Evolutionary conservation across 1,140 invertebrate genomes (phyloP).

Genomic region (Eriosoma lanigerum): DNA sequence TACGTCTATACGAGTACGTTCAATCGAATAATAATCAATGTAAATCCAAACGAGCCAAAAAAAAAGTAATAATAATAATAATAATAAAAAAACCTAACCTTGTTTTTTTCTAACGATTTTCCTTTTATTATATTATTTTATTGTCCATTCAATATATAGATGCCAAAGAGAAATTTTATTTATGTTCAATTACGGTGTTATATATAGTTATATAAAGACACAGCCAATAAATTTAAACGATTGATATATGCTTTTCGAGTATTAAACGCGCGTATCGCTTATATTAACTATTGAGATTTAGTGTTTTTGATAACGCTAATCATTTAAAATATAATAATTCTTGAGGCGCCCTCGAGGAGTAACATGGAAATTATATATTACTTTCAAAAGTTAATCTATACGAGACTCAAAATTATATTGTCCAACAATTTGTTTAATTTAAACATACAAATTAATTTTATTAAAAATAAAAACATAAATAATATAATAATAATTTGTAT

Average conservation of each 20-base stretch:
- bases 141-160: neutral
- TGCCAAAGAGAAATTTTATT: constrained; percentile 26
- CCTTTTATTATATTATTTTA: neutral
- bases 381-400: no score
- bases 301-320: constrained; percentile 11
- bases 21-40: neutral
- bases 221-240: constrained; percentile 16
- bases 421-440: no score
- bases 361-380: neutral
- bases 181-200: constrained; percentile 15
- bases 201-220: neutral
- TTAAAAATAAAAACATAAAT: no score
- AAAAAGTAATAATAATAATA: no score
- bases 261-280: neutral
- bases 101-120: constrained; percentile 3
- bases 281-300: neutral
- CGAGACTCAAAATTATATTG: no score
- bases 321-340: neutral
- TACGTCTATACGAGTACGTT: no score
- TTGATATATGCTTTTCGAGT: constrained; percentile 12
- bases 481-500: no score
- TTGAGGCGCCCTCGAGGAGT: neutral
- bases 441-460: no score
- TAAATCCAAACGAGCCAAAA: neutral
- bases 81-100: no score